A percentile compares a stretch with the other conserved stretches of the same genome.
Evolutionary conservation across 2,888 invertebrate genomes (phyloP).

Genomic region (Dilophus febrilis): DNA sequence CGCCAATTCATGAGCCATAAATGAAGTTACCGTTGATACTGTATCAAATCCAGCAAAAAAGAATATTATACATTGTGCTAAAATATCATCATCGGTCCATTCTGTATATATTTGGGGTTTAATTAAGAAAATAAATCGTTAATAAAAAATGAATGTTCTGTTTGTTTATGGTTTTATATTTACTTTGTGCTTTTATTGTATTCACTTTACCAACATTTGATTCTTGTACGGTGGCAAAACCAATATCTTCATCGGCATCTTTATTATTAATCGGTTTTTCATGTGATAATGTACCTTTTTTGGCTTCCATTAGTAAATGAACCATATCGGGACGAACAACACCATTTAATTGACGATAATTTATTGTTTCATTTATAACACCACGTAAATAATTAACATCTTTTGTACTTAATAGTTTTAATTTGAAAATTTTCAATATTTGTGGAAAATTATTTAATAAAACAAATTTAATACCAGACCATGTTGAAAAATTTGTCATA

Average conservation of each 20-base stretch:
- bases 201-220: slow-evolving; percentile 16
- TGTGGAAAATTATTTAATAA: not conserved
- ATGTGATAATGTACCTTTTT: slow-evolving; percentile 12
- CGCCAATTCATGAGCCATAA: slow-evolving; percentile 33
- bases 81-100: slow-evolving; percentile 29
- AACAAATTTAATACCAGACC: not conserved
- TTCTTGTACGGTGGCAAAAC: no score
- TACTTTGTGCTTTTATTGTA: no score
- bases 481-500: not conserved
- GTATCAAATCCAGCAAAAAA: slow-evolving; percentile 38
- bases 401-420: no score
- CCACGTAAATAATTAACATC: no score
- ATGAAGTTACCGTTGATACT: slow-evolving; percentile 22
- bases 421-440: slow-evolving; percentile 15
- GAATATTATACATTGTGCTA: slow-evolving; percentile 37
- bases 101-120: no score
- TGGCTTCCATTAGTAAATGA: slow-evolving; percentile 34
- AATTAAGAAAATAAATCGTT: no score
- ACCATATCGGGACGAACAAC: slow-evolving; percentile 37
- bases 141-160: no score
- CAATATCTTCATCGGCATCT: not conserved
- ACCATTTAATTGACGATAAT: slow-evolving; percentile 28
- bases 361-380: slow-evolving; percentile 17
- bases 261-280: not conserved
- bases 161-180: no score